phyloP scores from a whole-genome alignment of 1,140 invertebrate species.

The Oppia nitens region DNA sequence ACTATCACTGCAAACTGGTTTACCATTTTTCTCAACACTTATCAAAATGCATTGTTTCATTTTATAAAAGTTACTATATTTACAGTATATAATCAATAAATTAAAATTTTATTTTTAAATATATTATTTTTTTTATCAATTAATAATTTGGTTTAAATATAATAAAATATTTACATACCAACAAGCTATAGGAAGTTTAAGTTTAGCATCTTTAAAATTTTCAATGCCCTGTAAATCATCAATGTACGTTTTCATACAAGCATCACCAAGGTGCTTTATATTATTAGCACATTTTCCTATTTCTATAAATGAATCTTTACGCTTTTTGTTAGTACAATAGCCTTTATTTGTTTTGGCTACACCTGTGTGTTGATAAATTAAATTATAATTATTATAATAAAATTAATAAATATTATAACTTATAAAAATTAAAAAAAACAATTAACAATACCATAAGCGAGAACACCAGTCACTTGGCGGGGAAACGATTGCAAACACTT shows the following conservation, averaged over 20 bases:
- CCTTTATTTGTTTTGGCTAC: constrained; percentile 9
- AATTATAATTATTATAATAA: no score
- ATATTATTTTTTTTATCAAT: background rate
- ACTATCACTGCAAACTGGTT: background rate
- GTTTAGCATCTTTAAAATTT: background rate
- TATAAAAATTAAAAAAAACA: no score
- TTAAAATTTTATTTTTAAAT: background rate
- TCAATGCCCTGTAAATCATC: background rate
- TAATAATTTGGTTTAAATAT: background rate
- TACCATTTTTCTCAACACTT: background rate
- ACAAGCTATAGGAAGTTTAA: constrained; percentile 7
- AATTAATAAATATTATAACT: no score
- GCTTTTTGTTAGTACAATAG: background rate
- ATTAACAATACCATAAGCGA: constrained; percentile 8
- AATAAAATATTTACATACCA: constrained; percentile 5
- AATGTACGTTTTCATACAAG: background rate
- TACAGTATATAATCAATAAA: background rate
- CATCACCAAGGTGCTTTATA: background rate
- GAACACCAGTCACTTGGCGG: constrained; percentile 7
- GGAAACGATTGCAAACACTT: constrained; percentile 10
- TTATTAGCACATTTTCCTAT: constrained; percentile 1
- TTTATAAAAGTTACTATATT: constrained; percentile 1
- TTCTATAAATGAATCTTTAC: background rate
- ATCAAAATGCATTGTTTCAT: background rate
- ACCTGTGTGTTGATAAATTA: no score